Evolutionary conservation across 2,797 vertebrate genomes (phyloP).

Genomic region (Brachyalestes nurse): DNA sequence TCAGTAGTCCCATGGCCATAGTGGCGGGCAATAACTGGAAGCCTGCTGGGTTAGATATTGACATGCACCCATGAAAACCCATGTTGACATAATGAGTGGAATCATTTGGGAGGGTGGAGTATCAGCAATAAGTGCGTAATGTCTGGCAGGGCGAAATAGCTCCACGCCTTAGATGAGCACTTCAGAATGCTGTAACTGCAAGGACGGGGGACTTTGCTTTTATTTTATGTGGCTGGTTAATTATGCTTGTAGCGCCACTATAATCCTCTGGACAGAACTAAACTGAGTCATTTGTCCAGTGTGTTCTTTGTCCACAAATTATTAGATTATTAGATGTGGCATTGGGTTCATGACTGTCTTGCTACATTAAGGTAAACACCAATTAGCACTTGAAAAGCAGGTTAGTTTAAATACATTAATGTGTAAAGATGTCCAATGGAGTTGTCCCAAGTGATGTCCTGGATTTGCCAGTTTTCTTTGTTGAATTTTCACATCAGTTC

Average conservation of each 20-base stretch:
- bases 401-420: neutral
- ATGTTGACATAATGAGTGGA: conserved; percentile 1
- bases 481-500: neutral
- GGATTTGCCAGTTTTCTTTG: neutral
- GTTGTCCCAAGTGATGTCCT: no score
- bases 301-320: neutral
- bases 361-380: no score
- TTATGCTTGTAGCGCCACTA: neutral
- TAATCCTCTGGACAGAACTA: neutral
- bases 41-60: conserved; percentile 6
- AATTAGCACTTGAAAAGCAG: neutral
- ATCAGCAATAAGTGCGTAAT: neutral
- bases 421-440: no score
- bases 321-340: neutral
- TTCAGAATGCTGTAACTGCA: neutral
- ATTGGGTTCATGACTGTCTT: neutral
- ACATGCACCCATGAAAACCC: neutral
- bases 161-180: conserved; percentile 9
- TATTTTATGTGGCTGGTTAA: neutral
- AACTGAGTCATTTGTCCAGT: neutral
- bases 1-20: neutral
- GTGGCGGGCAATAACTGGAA: neutral
- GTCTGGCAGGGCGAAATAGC: neutral
- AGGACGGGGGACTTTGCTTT: neutral
- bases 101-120: conserved; percentile 7